Evolutionary conservation across 2,797 vertebrate species (phyloP), one percentile per base, ranked within the genome.

Genomic region (Columba guinea): DNA sequence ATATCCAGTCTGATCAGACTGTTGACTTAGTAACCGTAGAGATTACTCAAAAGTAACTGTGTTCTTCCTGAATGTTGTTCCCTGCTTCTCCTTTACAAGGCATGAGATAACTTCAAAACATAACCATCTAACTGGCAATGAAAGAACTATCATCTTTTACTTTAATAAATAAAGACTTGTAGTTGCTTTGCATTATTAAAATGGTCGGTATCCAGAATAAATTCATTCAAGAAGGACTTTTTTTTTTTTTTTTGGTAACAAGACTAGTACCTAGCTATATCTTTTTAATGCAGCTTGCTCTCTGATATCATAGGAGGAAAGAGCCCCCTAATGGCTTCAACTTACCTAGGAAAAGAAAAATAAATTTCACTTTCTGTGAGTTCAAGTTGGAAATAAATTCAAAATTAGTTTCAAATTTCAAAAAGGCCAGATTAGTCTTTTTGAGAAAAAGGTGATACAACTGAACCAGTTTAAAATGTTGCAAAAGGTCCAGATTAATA

Each of bases 311-410:
- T 20, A 92, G 95, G 96, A 88, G 83, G 73, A 98, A 98, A 98
- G 96, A 97, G 97, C 97, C 97, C 96, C 97, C 98, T 98, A 97
- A 97, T 96, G 97, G 97, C 55, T 84, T 81, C 48, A 89, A 53
- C 48, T 87, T 90, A 73, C 59, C 84, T 92, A 80, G 48, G 44
- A 96, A 93, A 96, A 91, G 30, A 93, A 94, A 77, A 91, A 90
- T 69, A 65, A 83, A 88, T 64, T 82, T 60, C 6, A 35, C 13
- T 77, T 90, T 88, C 84, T 86, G 11, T 73, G 49, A 74, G 39
- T 89, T 91, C 34, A 80, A 77, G 5, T 16, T 85, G 44, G 60
- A 95, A 88, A 88, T 9, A 35, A 92, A 52, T 32, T 7, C 15
- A 88, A 90, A 59, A 81, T 58, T 30, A 67, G n/a, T 90, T 79